Evolutionary conservation across 92 coral and sea anemone species (phyloP).

Genomic region (Meandrina meandrites): DNA sequence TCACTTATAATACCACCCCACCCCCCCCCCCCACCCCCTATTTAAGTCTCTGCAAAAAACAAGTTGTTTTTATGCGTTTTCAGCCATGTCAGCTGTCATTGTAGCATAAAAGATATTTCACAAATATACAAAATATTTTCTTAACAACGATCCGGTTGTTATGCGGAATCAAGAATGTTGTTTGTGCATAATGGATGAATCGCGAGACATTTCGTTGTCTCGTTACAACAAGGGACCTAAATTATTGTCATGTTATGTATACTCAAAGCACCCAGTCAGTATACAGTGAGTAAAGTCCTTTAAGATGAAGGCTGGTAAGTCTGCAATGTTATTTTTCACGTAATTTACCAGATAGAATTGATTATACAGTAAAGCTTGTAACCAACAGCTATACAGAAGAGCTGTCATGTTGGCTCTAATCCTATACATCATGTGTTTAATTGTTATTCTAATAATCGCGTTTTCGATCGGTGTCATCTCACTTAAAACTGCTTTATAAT

Average conservation of each 20-base stretch:
- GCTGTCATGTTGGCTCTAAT: neutral
- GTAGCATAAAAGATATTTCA: no score
- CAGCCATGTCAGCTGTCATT: no score
- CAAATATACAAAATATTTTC: no score
- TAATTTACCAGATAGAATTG: neutral
- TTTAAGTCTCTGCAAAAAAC: no score
- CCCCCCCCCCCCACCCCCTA: no score
- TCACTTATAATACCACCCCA: no score
- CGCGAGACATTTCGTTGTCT: neutral
- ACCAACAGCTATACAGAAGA: neutral
- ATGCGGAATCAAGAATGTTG: neutral
- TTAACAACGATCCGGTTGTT: neutral
- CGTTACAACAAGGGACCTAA: neutral
- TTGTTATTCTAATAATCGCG: neutral
- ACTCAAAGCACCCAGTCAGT: neutral
- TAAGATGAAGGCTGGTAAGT: neutral
- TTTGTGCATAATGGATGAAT: neutral
- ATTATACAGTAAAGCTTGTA: neutral
- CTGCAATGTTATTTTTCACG: neutral
- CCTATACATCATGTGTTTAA: neutral
- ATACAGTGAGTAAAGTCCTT: neutral
- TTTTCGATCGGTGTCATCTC: neutral
- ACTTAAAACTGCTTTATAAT: no score
- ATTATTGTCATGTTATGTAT: neutral
- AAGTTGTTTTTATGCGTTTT: no score